These are phyloP conservation scores for Drosophila demipolita DNA, from an alignment of 2,888 invertebrate genomes.

Conservation along the genomic window DNA sequence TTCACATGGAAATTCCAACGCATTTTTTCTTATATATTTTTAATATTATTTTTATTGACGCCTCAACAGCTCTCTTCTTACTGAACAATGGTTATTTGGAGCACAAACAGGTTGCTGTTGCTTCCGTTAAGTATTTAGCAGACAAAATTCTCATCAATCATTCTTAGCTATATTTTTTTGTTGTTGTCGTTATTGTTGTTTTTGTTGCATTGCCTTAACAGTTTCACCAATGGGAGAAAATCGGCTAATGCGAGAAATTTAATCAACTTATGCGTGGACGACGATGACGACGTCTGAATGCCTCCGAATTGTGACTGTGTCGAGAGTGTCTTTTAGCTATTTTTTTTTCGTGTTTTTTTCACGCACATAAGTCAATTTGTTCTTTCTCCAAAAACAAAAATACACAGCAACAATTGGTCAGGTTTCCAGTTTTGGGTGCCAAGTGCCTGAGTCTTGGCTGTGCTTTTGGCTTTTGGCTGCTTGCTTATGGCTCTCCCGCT, in stretches of 20 bases:
- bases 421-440: conserved; percentile 73
- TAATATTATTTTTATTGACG: not conserved
- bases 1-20: conserved; percentile 38
- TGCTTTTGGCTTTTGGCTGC: conserved; percentile 32
- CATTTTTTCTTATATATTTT: not conserved
- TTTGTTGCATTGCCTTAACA: conserved; percentile 44
- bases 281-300: conserved; percentile 66
- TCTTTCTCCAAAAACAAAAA: conserved; percentile 49
- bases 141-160: conserved; percentile 74
- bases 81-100: conserved; percentile 37
- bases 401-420: conserved; percentile 40
- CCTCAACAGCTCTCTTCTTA: not conserved
- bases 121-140: conserved; percentile 66
- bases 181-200: not conserved
- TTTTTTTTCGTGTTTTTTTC: conserved; percentile 46
- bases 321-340: conserved; percentile 50
- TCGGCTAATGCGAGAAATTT: conserved; percentile 79
- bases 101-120: conserved; percentile 33
- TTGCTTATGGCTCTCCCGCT: conserved; percentile 21
- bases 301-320: conserved; percentile 47
- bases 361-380: conserved; percentile 68
- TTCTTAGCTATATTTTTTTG: conserved; percentile 50
- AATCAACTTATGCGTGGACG: conserved; percentile 74
- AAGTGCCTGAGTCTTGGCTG: conserved; percentile 47
- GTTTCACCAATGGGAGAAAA: conserved; percentile 71